Base-by-base conservation (phyloP, 2,797 vertebrate species). In the Psittacula derbiana region DNA sequence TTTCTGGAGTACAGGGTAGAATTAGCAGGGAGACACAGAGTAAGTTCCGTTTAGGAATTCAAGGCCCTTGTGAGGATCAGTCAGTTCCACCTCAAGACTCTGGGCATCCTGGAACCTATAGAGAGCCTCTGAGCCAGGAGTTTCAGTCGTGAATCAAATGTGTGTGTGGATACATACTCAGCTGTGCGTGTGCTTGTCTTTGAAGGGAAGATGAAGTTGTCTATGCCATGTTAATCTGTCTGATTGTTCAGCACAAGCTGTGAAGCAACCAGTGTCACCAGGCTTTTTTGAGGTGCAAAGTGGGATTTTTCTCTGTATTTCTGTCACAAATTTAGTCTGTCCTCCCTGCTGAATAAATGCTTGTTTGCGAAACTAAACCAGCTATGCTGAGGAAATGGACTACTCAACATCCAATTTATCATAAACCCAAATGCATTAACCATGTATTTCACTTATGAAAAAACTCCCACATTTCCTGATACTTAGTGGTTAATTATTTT, bases 81-180 rank as follows among this genome's bases (percentile, higher is more conserved):
- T 25, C 6, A 20, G 25, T 7, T 80, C 20, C 4, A 6, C 10
- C 61, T 52, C 69, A 23, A 7, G 57, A 28, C 30, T 69, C 18
- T 69, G 49, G 49, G 20, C 10, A 8, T 44, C 50, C 19, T 40
- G 80, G 66, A 44, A 40, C 8, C 14, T 67, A 28, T 6, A 41
- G 17, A 24, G 40, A n/a, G 4, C 25, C 82, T 67, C 58, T 57
- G 33, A 81, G 52, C 5, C 49, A 38, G 33, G 46, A 79, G 43
- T 1, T 47, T 28, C 10, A 44, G 16, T 24, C 60, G 4, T 15
- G 28, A 78, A 55, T 30, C 18, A 14, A 7, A 6, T 0, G 1
- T 24, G 76, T 69, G n/a, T 69, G n/a, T 23, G 80, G 43, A 65
- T 23, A 25, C 28, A 8, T n/a, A 10, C 13, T 25, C 17, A n/a